Base-by-base conservation (phyloP, 2,113 vertebrate genomes). In the Hepsetus odoe region DNA sequence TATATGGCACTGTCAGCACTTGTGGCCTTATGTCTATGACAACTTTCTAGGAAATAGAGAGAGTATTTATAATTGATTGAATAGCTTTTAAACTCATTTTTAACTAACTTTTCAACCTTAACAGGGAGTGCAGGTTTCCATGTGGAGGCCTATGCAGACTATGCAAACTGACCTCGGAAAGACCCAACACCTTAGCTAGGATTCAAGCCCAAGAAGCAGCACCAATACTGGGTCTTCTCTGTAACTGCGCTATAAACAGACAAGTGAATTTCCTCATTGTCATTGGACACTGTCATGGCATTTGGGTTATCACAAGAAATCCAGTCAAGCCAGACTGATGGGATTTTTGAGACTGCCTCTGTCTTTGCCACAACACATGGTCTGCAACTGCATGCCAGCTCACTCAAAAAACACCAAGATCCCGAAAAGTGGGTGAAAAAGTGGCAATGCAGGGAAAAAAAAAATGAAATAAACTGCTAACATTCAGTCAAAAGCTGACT, bases 381-480 rank as follows among this genome's bases (percentile, higher is more conserved):
- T 32, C 65, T 61, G 11, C 12, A 73, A 42, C 67, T 28, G 18
- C 32, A 62, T 11, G 16, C 44, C 70, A 64, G 56, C 35, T 79
- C 71, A 79, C 42, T 35, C 16, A 18, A 74, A 28, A 74, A 59
- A 69, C 26, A 14, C 20, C n/a, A 8, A 20, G 40, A 65, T 65
- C 59, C 33, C 70, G 33, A 79, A 70, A 74, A 58, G 35, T 46
- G 35, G 16, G 42, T 13, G 61, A 28, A 66, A 65, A 58, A 64
- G 38, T 26, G 26, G 51, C 59, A 58, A 71, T 67, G 55, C 46
- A 71, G 20, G 58, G 66, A 76, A 64, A 68, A 38, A 77, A 73
- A 65, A 65, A 72, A 68, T 38, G 13, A 72, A 67, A 64, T 32
- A 18, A 56, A 35, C 9, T 49, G n/a, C 32, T 26, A 65, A 72